Base-by-base conservation (phyloP, 2,797 vertebrate species). In the Molossus molossus region DNA sequence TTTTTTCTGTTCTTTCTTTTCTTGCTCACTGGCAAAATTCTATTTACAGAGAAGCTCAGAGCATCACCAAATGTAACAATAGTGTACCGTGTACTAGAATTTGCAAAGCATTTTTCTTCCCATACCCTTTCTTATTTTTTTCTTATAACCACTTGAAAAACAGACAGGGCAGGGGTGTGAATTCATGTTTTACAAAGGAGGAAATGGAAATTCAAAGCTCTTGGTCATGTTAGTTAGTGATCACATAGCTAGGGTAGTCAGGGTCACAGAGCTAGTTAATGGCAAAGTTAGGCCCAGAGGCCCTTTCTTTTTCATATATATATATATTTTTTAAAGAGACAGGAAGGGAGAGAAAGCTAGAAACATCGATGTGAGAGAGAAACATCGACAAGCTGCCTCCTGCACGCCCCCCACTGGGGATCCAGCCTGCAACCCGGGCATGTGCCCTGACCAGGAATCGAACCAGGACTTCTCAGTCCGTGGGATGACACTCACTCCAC, bases 131-230 rank as follows among this genome's bases (percentile, higher is more conserved):
- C 57, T 86, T 64, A 65, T 92, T 91, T 88, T 73, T 92, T 90
- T 83, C 79, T 86, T 64, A 50, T 62, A 87, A 53, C 25, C 72
- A 67, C 55, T n/a, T 95, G 89, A 80, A 89, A 96, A 92, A 84
- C 14, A 94, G 60, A 79, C 37, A n/a, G 53, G 65, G 70, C 40
- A 86, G 73, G 50, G 72, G 25, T 90, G 62, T 87, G 90, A 11
- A 20, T 87, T 84, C 93, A 58, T 60, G 50, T 87, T 95, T 87
- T 82, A 80, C 14, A 27, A 12, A 90, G 40, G 77, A 93, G 37
- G 25, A 84, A 91, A 94, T 53, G 48, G 70, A 93, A 81, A 76
- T 33, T 29, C 72, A 77, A 64, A 60, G 37, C 29, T 70, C 57
- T 90, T 82, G 57, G 37, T 83, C 40, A 75, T 65, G 75, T 87